phyloP scores from a whole-genome alignment of 2,888 invertebrate species.

The Archips crataeganus region DNA sequence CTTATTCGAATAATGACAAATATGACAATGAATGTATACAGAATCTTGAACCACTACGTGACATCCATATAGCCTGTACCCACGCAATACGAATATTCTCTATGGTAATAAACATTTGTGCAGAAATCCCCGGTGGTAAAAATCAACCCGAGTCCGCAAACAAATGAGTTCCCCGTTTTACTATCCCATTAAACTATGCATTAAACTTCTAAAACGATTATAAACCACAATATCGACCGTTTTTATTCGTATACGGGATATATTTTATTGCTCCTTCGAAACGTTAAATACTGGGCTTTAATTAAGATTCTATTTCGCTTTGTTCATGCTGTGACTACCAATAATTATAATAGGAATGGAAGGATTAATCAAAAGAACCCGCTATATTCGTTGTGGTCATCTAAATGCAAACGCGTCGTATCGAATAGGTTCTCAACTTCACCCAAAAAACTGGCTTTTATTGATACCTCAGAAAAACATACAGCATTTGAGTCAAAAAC shows the following conservation, averaged over 20 bases:
- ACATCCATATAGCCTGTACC: too few species aligned
- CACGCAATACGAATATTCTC: too few species aligned
- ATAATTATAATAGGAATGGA: not conserved
- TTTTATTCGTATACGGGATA: slow-evolving; percentile 24
- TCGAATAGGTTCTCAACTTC: not conserved
- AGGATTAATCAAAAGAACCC: slow-evolving; percentile 10
- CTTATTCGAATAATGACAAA: too few species aligned
- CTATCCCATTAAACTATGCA: slow-evolving; percentile 65
- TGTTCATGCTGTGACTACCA: not conserved
- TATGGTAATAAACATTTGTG: not conserved
- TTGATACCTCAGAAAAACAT: slow-evolving; percentile 47
- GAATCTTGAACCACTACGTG: too few species aligned
- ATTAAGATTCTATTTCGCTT: slow-evolving; percentile 11
- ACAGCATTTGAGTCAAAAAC: slow-evolving; percentile 42
- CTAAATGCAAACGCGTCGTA: not conserved
- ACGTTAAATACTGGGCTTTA: slow-evolving; percentile 13
- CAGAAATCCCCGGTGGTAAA: slow-evolving; percentile 49
- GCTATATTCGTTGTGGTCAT: slow-evolving; percentile 5
- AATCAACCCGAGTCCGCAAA: slow-evolving; percentile 57
- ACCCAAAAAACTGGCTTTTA: slow-evolving; percentile 31
- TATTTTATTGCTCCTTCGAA: not conserved
- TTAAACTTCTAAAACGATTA: slow-evolving; percentile 53
- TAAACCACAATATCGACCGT: slow-evolving; percentile 20
- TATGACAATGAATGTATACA: too few species aligned
- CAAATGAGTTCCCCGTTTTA: slow-evolving; percentile 69